Percentiles rank a stretch among this genome's conserved stretches.
Evolutionary conservation across 1,140 invertebrate species (phyloP).

Genomic region (Hyposmocoma kahamanoa): DNA sequence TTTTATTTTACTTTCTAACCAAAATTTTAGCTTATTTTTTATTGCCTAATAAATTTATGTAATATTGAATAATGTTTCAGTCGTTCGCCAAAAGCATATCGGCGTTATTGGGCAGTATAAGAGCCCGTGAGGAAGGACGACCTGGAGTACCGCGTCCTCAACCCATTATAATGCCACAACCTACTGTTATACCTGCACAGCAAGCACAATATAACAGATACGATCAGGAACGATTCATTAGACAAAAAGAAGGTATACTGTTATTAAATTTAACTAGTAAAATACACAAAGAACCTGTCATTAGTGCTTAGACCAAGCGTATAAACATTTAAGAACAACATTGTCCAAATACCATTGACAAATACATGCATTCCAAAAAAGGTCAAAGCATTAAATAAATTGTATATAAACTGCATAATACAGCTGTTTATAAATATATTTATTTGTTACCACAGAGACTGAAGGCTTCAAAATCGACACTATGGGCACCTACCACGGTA

Average conservation of each 20-base stretch:
- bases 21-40: no score
- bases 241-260: conserved; percentile 84
- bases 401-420: no score
- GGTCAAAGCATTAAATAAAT: no score
- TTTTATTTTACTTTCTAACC: no score
- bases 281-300: no score
- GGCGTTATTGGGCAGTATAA: conserved; percentile 93
- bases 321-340: no score
- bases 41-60: no score
- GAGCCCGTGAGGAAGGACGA: conserved; percentile 93
- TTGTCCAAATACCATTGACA: no score
- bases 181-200: conserved; percentile 77
- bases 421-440: conserved; percentile 4
- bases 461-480: conserved; percentile 99
- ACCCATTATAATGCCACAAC: conserved; percentile 80
- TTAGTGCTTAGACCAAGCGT: no score
- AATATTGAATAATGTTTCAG: no score
- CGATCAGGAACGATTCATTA: conserved; percentile 97
- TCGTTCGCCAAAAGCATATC: conserved; percentile 96
- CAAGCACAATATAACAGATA: conserved; percentile 96
- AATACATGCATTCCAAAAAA: no score
- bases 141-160: conserved; percentile 76
- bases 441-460: conserved; percentile 82
- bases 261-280: conserved; percentile 1
- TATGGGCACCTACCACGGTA: conserved; percentile 97